These are phyloP conservation scores for Hyposoter didymator DNA, from an alignment of 2,888 invertebrate species.

Conservation along the genomic window DNA sequence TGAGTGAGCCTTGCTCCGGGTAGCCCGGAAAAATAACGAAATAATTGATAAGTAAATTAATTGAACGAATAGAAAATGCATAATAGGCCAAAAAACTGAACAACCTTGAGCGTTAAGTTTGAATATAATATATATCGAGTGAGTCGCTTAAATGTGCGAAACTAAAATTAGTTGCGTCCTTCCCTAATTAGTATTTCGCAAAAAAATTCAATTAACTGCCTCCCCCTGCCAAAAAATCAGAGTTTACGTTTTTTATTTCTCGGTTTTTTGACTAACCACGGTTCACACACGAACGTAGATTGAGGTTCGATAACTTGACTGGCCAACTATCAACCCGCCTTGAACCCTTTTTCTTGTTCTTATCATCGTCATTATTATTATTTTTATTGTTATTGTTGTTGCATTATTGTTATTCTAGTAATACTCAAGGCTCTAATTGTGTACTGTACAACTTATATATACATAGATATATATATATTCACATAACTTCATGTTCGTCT, in stretches of 20 bases:
- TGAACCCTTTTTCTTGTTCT: slow-evolving; percentile 4
- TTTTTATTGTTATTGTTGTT: not conserved
- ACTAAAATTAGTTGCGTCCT: not conserved
- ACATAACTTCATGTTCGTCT: slow-evolving; percentile 42
- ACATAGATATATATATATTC: slow-evolving; percentile 32
- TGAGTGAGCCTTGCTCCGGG: not conserved
- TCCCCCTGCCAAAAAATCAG: not conserved
- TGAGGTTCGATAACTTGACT: not conserved
- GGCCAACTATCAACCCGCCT: not conserved
- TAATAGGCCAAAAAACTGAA: not conserved
- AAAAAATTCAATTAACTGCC: not conserved
- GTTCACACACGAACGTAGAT: not conserved
- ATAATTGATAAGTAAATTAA: slow-evolving; percentile 3
- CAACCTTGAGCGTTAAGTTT: slow-evolving; percentile 7
- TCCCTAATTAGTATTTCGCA: not conserved
- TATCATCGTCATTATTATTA: not conserved
- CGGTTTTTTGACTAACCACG: not conserved
- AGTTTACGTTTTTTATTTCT: not conserved
- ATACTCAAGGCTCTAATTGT: slow-evolving; percentile 4
- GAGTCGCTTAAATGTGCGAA: not conserved
- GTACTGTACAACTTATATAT: slow-evolving; percentile 34
- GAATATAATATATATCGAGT: not conserved
- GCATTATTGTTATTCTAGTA: slow-evolving; percentile 36
- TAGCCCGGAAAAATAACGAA: not conserved
- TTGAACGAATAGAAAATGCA: slow-evolving; percentile 10